Conservation (phyloP, 2,113 vertebrate species). For the Panthera leo region DNA sequence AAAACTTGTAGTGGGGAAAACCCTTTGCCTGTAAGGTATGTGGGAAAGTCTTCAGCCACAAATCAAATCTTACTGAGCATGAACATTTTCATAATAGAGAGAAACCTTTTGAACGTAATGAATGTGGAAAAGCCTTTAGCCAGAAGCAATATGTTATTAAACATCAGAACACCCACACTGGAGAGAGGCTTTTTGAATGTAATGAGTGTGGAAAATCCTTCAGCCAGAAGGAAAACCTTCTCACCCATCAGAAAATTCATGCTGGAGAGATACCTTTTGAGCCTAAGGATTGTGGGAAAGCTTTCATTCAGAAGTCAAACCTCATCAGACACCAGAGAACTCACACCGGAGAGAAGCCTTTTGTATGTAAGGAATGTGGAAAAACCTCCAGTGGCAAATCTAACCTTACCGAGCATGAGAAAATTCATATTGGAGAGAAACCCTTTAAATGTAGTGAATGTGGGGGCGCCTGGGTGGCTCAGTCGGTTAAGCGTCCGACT, state of each 20-base stretch:
- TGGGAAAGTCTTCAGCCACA: conserved; percentile 79
- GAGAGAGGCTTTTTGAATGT: conserved; percentile 79
- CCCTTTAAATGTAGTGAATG: conserved; percentile 71
- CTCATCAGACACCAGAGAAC: conserved; percentile 80
- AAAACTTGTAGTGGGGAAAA: conserved; percentile 61
- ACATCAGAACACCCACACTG: conserved; percentile 75
- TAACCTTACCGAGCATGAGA: conserved; percentile 76
- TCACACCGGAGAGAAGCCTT: conserved; percentile 79
- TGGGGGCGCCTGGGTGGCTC: too few relatives aligned
- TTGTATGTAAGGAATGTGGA: conserved; percentile 76
- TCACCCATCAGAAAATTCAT: conserved; percentile 74
- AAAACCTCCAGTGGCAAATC: conserved; percentile 77
- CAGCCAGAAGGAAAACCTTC: conserved; percentile 74
- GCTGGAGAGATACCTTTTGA: conserved; percentile 75
- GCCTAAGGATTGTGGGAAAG: conserved; percentile 72
- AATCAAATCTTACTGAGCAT: conserved; percentile 76
- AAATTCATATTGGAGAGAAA: conserved; percentile 78
- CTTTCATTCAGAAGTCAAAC: conserved; percentile 78
- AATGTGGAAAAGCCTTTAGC: conserved; percentile 79
- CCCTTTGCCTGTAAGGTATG: conserved; percentile 78
- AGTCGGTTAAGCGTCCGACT: too few relatives aligned
- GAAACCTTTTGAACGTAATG: conserved; percentile 76
- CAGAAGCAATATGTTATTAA: conserved; percentile 78
- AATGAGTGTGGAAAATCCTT: conserved; percentile 79
- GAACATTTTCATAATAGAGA: conserved; percentile 77